Conservation (phyloP, 2,113 vertebrate species). For the Petrocephalus microphthalmus region DNA sequence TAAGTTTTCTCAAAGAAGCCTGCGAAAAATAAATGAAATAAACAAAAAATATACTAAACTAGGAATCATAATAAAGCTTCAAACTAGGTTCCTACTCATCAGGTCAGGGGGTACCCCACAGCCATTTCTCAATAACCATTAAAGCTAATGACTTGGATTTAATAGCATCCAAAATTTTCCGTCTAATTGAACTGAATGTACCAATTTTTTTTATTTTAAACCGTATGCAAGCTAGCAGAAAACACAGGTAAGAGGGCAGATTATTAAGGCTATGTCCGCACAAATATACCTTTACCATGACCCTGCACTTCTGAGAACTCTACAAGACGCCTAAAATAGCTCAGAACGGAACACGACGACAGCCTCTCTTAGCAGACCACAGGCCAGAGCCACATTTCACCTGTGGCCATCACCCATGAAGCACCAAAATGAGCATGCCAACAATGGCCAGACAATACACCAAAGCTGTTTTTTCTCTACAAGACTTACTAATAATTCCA, state of each 20-base stretch:
- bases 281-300: slow-evolving; percentile 46
- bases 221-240: neutral
- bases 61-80: neutral
- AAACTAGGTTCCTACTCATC: neutral
- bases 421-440: neutral
- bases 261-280: neutral
- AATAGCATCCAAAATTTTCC: neutral
- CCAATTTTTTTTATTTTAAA: no score
- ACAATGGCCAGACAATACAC: neutral
- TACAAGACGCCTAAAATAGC: slow-evolving; percentile 51
- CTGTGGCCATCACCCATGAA: neutral
- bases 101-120: neutral
- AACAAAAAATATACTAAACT: neutral
- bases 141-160: neutral
- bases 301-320: slow-evolving; percentile 50
- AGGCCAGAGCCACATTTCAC: slow-evolving; percentile 22
- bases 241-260: neutral
- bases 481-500: neutral
- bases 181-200: neutral
- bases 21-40: neutral
- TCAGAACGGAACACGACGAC: slow-evolving; percentile 47
- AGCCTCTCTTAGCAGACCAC: slow-evolving; percentile 38
- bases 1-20: neutral
- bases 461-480: neutral
- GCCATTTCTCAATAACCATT: neutral